A percentile compares a stretch with the other conserved stretches of the same genome.
phyloP scores from a whole-genome alignment of 2,888 invertebrate species.

The Drosophila aldrichi region DNA sequence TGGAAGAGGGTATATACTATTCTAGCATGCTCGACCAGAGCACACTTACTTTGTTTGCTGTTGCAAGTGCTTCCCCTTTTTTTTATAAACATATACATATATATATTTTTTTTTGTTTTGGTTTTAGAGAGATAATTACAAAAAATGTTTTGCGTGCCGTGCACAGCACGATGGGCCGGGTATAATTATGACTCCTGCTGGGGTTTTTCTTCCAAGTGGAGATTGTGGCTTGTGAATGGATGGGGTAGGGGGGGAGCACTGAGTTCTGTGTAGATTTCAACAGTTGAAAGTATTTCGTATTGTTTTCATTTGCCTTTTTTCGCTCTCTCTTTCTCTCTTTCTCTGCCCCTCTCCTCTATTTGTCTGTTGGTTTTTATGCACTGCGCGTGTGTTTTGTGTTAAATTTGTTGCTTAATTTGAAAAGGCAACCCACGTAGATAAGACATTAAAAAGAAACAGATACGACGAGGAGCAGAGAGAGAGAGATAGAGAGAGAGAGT shows the following conservation, averaged over 20 bases:
- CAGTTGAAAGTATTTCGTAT: conserved; percentile 31
- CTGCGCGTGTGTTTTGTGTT: conserved; percentile 73
- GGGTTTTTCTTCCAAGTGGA: conserved; percentile 3
- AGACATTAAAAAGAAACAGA: conserved; percentile 64
- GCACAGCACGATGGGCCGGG: conserved; percentile 56
- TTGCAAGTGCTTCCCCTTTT: conserved; percentile 25
- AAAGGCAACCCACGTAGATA: conserved; percentile 69
- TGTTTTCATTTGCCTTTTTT: conserved; percentile 11
- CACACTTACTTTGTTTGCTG: conserved; percentile 1
- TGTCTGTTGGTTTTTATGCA: conserved; percentile 63
- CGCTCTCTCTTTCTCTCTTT: neutral
- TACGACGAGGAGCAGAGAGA: conserved; percentile 37
- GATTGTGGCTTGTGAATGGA: conserved; percentile 11
- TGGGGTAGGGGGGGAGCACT: neutral
- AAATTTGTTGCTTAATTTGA: conserved; percentile 74
- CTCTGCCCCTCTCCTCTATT: conserved; percentile 5
- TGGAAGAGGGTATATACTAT: neutral
- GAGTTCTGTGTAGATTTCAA: conserved; percentile 32
- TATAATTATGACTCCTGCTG: conserved; percentile 68
- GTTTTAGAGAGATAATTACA: conserved; percentile 75
- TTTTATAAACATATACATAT: neutral
- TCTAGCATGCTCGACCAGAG: neutral
- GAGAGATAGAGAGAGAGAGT: conserved; percentile 1
- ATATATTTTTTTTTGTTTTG: conserved; percentile 23
- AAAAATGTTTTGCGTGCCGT: conserved; percentile 74